Base-by-base conservation (phyloP, 2,888 invertebrate genomes). In the Pyrrhia umbra region DNA sequence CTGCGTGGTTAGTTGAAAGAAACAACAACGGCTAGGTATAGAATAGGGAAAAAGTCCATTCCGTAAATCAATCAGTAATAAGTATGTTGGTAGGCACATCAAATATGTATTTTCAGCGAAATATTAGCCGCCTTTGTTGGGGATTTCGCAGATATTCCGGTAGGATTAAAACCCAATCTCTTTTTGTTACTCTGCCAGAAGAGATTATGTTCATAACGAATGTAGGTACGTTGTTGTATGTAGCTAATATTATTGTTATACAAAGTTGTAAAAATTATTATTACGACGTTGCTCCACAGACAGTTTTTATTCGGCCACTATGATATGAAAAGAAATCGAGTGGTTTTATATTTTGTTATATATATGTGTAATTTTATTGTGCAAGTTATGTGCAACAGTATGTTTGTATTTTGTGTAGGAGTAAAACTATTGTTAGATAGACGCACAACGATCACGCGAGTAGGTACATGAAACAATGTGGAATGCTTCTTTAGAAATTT, bases 81-180 rank as follows among this genome's bases (percentile, higher is more conserved):
- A 80, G 76, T 82, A 75, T 77, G 76, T 78, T 76, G 67, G 75
- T 76, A 71, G 78, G 75, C 76, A 79, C 76, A 82, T 81, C 79
- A 82, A 82, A 87, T 84, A 84, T 81, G 77, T 85, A 85, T 85
- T 85, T 84, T 83, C 82, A 85, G 79, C 77, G 72, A 76, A 82
- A 82, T 83, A 82, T 84, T 82, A 83, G 77, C 77, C 75, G 77
- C 79, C 70, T 81, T 83, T 83, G 83, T 84, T 81, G 76, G 76
- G 79, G 80, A 82, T 85, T 80, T 83, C 77, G 80, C 81, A 82
- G 86, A 89, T 87, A 88, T 85, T 87, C 81, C 78, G 80, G 79
- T 79, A 84, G 88, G 88, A 90, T 90, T 90, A 89, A 87, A 87
- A 83, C 83, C 81, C 85, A 88, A 90, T 88, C 88, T 89, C 86